These are phyloP conservation scores for Metopia argyrocephala DNA, from an alignment of 2,888 invertebrate species.

Conservation along the genomic window DNA sequence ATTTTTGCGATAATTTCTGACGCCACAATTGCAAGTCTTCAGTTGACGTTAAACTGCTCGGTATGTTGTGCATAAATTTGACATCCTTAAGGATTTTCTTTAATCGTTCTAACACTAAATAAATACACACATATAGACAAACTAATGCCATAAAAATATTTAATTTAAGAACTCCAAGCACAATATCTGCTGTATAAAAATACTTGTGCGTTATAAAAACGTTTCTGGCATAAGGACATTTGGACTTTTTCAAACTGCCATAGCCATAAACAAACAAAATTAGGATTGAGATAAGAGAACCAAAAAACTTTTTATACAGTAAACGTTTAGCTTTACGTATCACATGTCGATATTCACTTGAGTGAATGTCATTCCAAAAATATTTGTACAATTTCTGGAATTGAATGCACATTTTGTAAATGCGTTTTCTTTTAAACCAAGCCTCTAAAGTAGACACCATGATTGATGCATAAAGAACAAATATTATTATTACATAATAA, in stretches of 20 bases:
- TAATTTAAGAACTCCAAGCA: constrained; percentile 31
- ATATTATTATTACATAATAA: neutral
- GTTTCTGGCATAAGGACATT: neutral
- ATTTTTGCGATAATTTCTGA: constrained; percentile 54
- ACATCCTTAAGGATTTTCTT: constrained; percentile 29
- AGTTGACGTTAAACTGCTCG: neutral
- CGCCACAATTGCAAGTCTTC: constrained; percentile 46
- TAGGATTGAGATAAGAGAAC: neutral
- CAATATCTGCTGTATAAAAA: too few species aligned
- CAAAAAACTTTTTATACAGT: neutral
- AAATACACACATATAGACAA: constrained; percentile 21
- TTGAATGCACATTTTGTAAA: neutral
- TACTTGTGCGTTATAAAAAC: too few species aligned
- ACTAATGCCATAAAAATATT: constrained; percentile 42
- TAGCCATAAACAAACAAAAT: neutral
- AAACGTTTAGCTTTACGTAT: neutral
- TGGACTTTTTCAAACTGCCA: neutral
- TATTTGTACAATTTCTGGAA: constrained; percentile 1
- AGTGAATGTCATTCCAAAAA: neutral
- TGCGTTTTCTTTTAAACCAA: constrained; percentile 32
- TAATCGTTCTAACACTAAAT: constrained; percentile 13
- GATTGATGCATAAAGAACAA: neutral
- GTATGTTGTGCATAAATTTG: constrained; percentile 26
- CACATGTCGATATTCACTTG: neutral
- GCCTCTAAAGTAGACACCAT: neutral